Conservation (phyloP, 2,113 vertebrate genomes). For the Andinoacara biseriatus region DNA sequence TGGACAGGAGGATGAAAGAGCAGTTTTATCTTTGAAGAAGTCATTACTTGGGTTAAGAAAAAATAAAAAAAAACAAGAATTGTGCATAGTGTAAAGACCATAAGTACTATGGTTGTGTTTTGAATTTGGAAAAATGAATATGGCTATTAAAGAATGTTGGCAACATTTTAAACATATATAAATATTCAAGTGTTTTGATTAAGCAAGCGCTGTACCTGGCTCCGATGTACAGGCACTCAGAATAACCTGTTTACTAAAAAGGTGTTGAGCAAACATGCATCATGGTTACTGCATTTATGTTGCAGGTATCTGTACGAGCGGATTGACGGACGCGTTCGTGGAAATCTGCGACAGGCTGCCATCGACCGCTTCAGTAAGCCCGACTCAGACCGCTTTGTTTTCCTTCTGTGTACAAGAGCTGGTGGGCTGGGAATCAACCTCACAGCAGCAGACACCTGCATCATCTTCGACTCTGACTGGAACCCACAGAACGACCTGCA, state of each 20-base stretch:
- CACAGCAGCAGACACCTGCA: conserved; percentile 97
- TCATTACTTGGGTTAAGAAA: background rate
- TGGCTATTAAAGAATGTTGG: background rate
- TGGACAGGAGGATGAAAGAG: conserved; percentile 37
- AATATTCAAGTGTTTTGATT: background rate
- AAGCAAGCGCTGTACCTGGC: background rate
- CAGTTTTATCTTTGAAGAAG: background rate
- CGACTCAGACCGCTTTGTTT: conserved; percentile 97
- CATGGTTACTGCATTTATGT: conserved; percentile 1
- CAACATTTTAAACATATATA: background rate
- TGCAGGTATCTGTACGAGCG: conserved; percentile 94
- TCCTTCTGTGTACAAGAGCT: conserved; percentile 95
- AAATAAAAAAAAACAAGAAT: background rate
- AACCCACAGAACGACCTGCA: conserved; percentile 99
- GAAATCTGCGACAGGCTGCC: conserved; percentile 94
- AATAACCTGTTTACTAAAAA: background rate
- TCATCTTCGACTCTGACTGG: conserved; percentile 99
- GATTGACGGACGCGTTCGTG: conserved; percentile 95
- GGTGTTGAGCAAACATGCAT: background rate
- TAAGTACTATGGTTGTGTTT: background rate
- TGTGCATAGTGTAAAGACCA: background rate
- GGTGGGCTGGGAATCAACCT: conserved; percentile 97
- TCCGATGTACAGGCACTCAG: background rate
- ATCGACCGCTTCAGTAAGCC: conserved; percentile 99
- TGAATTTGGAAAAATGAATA: background rate